Evolutionary conservation across 2,888 invertebrate genomes (phyloP).

Genomic region (Cacoxenus indagator): DNA sequence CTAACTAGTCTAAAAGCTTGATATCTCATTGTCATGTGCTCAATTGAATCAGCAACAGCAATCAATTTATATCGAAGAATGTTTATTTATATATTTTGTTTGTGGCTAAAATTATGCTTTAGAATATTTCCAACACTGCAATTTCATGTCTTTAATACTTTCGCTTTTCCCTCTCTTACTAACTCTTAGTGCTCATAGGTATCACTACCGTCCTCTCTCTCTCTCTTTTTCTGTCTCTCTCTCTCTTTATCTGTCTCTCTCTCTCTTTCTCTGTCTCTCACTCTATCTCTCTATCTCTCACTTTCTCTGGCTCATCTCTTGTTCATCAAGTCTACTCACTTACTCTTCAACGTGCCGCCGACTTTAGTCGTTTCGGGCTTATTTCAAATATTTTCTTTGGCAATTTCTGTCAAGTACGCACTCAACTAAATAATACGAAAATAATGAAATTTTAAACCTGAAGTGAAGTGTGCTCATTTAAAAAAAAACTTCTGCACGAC

Average conservation of each 20-base stretch:
- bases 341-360: conserved; percentile 34
- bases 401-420: conserved; percentile 34
- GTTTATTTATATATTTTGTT: too few species aligned
- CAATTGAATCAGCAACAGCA: too few species aligned
- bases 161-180: too few species aligned
- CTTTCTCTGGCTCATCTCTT: conserved; percentile 27
- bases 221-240: neutral
- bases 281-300: conserved; percentile 7
- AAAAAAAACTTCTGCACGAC: conserved; percentile 28
- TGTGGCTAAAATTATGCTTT: too few species aligned
- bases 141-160: too few species aligned
- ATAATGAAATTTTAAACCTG: conserved; percentile 61
- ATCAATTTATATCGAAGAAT: too few species aligned
- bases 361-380: conserved; percentile 23
- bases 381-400: conserved; percentile 25
- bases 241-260: neutral
- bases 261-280: neutral
- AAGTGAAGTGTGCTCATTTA: conserved; percentile 30
- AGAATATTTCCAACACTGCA: too few species aligned
- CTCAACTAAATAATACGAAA: conserved; percentile 52
- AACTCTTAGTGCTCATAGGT: neutral
- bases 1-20: too few species aligned
- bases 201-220: neutral
- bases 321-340: too few species aligned
- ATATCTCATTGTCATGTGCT: too few species aligned